Evolutionary conservation across 1,140 invertebrate species (phyloP), one percentile per base, ranked within the genome.

Genomic region (Calosoma granatense): DNA sequence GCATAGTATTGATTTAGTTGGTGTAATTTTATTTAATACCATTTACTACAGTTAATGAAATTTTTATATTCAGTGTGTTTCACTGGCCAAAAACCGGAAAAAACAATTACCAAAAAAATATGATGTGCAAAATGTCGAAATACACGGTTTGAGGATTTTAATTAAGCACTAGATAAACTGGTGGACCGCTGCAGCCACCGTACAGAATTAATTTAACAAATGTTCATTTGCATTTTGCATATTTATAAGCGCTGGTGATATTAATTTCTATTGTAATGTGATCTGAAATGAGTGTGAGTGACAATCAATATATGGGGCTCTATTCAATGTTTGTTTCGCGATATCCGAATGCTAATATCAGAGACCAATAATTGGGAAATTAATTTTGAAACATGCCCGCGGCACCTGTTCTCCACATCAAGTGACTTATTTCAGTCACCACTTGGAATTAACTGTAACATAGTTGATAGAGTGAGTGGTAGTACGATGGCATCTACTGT

Each of bases 221-320:
- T 56, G 56, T 51, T 57, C 51, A 60, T 60, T 60, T 60, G 53
- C 59, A 60, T 60, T 60, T 57, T 60, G 59, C 54, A 60, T 60
- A 60, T 60, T 60, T 60, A 60, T 60, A 60, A 60, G 59, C 52
- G 23, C 39, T 21, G 56, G 55, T 60, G 57, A 47, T 60, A 60
- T 60, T 57, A 60, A 60, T 60, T 60, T 57, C 59, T 57, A 60
- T 60, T 60, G 54, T 36, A 43, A 58, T 58, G 15, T 47, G 41
- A 47, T 47, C 41, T 17, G 41, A 47, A 47, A 47, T 17, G 41
- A 47, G 41, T 47, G 41, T 47, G 41, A 47, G 9, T 47, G 41
- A 47, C 41, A 47, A 47, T 47, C 41, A 47, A 47, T 47, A 47
- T 17, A 47, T 9, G 6, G 26, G 26, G 17, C 9, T 17, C 41